A percentile compares a stretch with the other conserved stretches of the same genome.
Conservation (phyloP, 2,888 invertebrate genomes). For the Julus scandinavius region DNA sequence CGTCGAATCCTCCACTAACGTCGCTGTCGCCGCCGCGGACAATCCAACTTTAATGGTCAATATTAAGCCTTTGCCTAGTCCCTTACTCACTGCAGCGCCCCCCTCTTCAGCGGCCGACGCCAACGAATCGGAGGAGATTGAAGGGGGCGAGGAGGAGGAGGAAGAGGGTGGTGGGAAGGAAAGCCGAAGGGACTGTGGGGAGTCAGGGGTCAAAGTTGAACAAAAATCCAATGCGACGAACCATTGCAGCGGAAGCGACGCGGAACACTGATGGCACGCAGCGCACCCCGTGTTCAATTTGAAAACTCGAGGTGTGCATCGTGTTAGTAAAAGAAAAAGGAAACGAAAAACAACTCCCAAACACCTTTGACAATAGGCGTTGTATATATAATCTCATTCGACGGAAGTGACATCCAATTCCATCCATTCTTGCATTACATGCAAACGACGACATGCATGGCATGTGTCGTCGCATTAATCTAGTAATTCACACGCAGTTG, state of each 20-base stretch:
- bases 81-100: not conserved
- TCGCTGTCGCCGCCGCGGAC: not conserved
- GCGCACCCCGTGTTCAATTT: slow-evolving; percentile 38
- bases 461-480: too few species aligned
- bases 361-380: not conserved
- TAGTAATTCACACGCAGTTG: too few species aligned
- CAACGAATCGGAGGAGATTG: not conserved
- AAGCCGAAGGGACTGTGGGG: too few species aligned
- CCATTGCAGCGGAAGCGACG: not conserved
- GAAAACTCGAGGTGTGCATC: slow-evolving; percentile 42
- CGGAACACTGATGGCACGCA: slow-evolving; percentile 49
- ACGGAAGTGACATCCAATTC: not conserved
- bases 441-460: too few species aligned
- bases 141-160: not conserved
- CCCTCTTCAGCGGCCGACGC: not conserved
- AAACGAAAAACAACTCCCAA: not conserved
- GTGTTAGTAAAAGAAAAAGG: not conserved
- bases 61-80: slow-evolving; percentile 40
- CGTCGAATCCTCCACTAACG: not conserved
- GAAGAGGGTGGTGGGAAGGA: too few species aligned
- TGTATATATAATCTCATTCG: too few species aligned
- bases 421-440: not conserved
- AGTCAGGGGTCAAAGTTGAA: not conserved
- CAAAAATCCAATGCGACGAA: too few species aligned
- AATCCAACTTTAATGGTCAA: not conserved